Base-by-base conservation (phyloP, 2,113 vertebrate species). In the Varanus salvator region DNA sequence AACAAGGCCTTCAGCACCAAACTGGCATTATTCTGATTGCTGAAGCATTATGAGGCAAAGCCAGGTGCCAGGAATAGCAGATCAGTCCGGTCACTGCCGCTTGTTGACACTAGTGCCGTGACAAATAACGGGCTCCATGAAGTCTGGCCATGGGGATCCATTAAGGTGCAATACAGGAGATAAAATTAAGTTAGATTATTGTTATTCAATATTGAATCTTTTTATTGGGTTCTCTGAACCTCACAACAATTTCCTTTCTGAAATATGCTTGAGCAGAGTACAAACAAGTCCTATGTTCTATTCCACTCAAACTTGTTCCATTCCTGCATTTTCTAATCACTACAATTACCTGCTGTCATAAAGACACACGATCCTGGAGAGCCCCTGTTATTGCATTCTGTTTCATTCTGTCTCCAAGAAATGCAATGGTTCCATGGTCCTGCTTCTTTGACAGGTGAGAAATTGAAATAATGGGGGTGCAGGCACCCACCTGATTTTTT, bases 31-130 rank as follows among this genome's bases (percentile, higher is more conserved):
- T 85, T 74, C 60, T 25, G 90, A 87, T 89, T 92, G 87, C 92
- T 94, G 94, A 95, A 93, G 80, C 89, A 86, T 66, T 93, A 92
- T 90, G 92, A 94, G 95, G 92, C 95, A 94, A 93, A 95, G 78
- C 85, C 94, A 95, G 29, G 90, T 93, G 92, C 94, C 93, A 92
- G 90, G 90, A 89, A 88, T 82, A 90, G 85, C 85, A 95, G 81
- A 92, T 88, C 85, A 93, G 44, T 83, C 89, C 93, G 89, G 91
- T 94, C 92, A 88, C 92, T 0, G 0, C 74, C 90, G 89, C 89
- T 80, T 95, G 94, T 95, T 96, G 93, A 96, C 90, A 93, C 68
- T 89, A 90, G 90, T 89, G 85, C 89, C 95, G 71, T 90, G 92
- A 92, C 71, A 93, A 94, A 91, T 94, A 94, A 95, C 38, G 71